Base-by-base conservation (phyloP, 2,113 vertebrate genomes). In the Tetrax tetrax region DNA sequence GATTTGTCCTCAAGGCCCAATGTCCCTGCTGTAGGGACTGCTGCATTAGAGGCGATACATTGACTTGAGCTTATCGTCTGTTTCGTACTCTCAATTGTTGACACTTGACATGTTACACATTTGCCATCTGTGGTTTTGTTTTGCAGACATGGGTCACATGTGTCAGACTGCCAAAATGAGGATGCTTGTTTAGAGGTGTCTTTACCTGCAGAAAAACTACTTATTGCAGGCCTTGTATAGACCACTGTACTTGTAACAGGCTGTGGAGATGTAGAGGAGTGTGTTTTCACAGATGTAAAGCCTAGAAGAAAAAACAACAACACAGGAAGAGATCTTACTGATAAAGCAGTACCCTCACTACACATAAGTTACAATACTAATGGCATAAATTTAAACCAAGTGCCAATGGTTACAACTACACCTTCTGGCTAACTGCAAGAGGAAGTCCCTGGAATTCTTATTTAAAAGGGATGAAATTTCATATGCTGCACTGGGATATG, bases 61-160 rank as follows among this genome's bases (percentile, higher is more conserved):
- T 76, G 93, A 93, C 94, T 93, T 16, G 95, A 97, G 74, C 57
- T 95, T 47, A 90, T 86, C 4, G 69, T 93, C 85, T 94, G 97
- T 96, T 96, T 97, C 18, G 82, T 84, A 92, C 96, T 97, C 84
- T 98, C 98, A 47, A 35, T 95, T 57, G 94, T 91, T 35, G 98
- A 97, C 80, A 87, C 92, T 56, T 95, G 93, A 79, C 99, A 99
- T 17, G 99, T 98, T n/a, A 98, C 91, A 38, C 99, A 99, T 83
- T 98, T 99, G 48, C 80, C 95, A 72, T 99, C 98, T 19, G 97
- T 97, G 21, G 96, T 68, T 96, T 98, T 99, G 98, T 98, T 99
- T 76, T 98, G 98, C 80, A 98, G 87, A 89, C 98, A 99, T 0
- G 96, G 96, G 38, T 98, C 98, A 28, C 98, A 97, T 2, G 95